Evolutionary conservation across 2,888 invertebrate genomes (phyloP).

Genomic region (Synergus itoensis): DNA sequence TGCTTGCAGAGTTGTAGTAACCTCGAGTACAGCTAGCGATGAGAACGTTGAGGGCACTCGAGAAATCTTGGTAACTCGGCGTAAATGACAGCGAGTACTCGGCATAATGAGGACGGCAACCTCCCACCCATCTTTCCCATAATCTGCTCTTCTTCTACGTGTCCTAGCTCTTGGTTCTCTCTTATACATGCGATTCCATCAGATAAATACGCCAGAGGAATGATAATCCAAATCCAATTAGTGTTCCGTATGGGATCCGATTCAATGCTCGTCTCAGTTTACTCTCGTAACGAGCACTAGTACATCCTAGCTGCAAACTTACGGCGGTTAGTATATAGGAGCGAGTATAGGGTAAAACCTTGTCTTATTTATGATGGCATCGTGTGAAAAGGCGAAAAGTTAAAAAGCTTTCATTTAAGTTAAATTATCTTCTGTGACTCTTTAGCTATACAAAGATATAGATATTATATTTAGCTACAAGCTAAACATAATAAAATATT

Average conservation of each 20-base stretch:
- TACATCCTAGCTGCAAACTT: not conserved
- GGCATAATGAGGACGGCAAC: conserved; percentile 65
- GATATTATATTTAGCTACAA: too few species aligned
- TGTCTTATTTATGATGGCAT: too few species aligned
- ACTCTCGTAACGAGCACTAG: not conserved
- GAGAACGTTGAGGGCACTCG: conserved; percentile 58
- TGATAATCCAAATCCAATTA: conserved; percentile 40
- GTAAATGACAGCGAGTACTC: conserved; percentile 67
- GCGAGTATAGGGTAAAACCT: too few species aligned
- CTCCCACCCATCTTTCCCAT: conserved; percentile 45
- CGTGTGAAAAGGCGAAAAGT: too few species aligned
- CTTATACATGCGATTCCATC: conserved; percentile 3
- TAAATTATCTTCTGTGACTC: too few species aligned
- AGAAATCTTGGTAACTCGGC: conserved; percentile 68
- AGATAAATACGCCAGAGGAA: conserved; percentile 29
- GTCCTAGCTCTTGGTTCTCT: not conserved
- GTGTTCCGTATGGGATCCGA: conserved; percentile 20
- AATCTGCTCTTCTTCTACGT: conserved; percentile 28
- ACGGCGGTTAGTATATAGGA: too few species aligned
- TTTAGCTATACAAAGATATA: too few species aligned
- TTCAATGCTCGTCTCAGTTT: conserved; percentile 1
- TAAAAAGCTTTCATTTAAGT: too few species aligned
- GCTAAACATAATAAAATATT: too few species aligned
- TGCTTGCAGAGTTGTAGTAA: conserved; percentile 43
- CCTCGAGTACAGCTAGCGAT: conserved; percentile 56